These are phyloP conservation scores for Araneus ventricosus DNA, from an alignment of 1,140 invertebrate species.

Conservation along the genomic window DNA sequence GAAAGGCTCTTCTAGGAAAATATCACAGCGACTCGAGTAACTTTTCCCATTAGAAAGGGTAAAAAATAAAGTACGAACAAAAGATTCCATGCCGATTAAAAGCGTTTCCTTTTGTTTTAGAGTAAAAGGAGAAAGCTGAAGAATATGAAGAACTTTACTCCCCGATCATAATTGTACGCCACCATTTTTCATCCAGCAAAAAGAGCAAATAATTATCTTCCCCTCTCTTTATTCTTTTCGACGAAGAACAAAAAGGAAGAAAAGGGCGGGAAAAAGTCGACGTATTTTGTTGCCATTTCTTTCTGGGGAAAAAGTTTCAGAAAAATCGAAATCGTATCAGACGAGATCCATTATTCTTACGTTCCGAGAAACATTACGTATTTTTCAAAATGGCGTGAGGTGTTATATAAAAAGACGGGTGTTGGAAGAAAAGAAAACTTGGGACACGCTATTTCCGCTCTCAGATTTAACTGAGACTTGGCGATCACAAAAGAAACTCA, in stretches of 20 bases:
- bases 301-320: neutral
- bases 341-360: conserved; percentile 39
- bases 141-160: conserved; percentile 23
- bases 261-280: neutral
- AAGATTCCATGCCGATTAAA: neutral
- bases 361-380: conserved; percentile 42
- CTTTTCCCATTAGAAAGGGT: neutral
- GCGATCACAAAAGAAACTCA: conserved; percentile 37
- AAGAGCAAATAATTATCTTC: conserved; percentile 50
- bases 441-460: conserved; percentile 24
- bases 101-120: neutral
- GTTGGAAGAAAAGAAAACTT: neutral
- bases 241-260: conserved; percentile 15
- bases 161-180: conserved; percentile 9
- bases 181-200: conserved; percentile 17
- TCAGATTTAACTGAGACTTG: neutral
- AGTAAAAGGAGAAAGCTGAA: neutral
- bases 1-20: neutral
- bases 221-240: conserved; percentile 18
- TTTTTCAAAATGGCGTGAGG: conserved; percentile 47
- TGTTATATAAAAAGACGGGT: conserved; percentile 6
- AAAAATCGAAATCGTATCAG: conserved; percentile 44
- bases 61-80: neutral
- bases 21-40: neutral
- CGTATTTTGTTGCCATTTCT: conserved; percentile 29